Evolutionary conservation across 2,888 invertebrate species (phyloP), one percentile per base, ranked within the genome.

Genomic region (Noctua janthe): DNA sequence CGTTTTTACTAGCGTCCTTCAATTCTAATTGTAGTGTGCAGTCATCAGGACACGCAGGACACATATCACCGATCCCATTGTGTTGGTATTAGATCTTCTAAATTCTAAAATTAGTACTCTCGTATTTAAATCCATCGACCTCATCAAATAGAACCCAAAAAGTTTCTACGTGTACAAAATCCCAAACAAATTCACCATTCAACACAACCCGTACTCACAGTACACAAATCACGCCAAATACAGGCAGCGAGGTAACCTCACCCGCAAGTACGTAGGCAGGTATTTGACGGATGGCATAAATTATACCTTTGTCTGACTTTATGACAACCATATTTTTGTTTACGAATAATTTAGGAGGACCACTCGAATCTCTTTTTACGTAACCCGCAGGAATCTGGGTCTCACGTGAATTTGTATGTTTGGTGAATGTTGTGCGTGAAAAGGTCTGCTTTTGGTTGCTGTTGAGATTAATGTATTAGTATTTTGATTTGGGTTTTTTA

Each of bases 241-340:
- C 79, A 76, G 71, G 17, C 51, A n/a, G 11, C 67, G 43, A 69
- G 23, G 69, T 47, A 47, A 67, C 82, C 85, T 76, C 78, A 80
- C 80, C 85, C 85, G 72, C 76, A 76, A 71, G 64, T 76, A 74
- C 64, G 20, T 62, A 74, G 80, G 76, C 74, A 74, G 83, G 76
- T 85, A 86, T 79, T 85, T 87, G 85, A 84, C 76, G 83, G 81
- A 83, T 88, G 64, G 82, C 78, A 89, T 87, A 89, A 89, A 88
- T 88, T 87, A 89, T 82, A 88, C 89, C 85, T 89, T 85, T 88
- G 86, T 80, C 81, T 81, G 77, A 73, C 76, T 88, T 88, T 87
- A 88, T 85, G 81, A 82, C 81, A 70, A 64, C 79, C 87, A 85
- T 88, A 86, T 88, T 86, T 87, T 86, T 87, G 88, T 88, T 85